Evolutionary conservation across 1,140 invertebrate genomes (phyloP).

Genomic region (Druon quercuslanigerum): DNA sequence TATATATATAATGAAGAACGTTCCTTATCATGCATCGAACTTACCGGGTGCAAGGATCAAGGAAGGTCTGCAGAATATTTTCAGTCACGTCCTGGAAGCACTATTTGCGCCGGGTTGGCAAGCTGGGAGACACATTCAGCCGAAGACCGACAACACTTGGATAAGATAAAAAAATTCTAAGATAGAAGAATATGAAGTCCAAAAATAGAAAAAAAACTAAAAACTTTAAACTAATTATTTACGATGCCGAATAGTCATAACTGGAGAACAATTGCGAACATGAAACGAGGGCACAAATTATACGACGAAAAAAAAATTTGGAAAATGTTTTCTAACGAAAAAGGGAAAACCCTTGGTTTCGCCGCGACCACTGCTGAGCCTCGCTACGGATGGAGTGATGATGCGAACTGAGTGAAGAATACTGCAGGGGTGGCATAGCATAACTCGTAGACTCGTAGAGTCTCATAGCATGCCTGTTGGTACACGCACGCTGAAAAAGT

Average conservation of each 20-base stretch:
- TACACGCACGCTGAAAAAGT: neutral
- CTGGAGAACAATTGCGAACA: too few species aligned
- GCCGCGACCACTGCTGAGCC: neutral
- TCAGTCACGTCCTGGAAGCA: neutral
- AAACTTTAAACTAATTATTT: neutral
- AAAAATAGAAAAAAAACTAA: neutral
- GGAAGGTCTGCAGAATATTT: neutral
- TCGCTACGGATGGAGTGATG: conserved; percentile 5
- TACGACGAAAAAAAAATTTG: neutral
- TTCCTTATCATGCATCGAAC: conserved; percentile 13
- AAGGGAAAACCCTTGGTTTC: neutral
- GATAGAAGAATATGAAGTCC: neutral
- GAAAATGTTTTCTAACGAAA: neutral
- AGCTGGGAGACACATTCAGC: neutral
- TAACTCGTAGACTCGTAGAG: conserved; percentile 6
- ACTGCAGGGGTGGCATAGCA: conserved; percentile 24
- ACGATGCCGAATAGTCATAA: too few species aligned
- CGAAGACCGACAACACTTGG: neutral
- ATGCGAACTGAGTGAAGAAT: conserved; percentile 17
- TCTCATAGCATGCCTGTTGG: neutral
- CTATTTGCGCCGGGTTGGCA: neutral
- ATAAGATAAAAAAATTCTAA: conserved; percentile 6
- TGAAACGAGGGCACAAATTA: neutral
- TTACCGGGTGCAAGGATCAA: neutral
- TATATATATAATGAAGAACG: neutral